Percentiles rank a stretch among this genome's conserved stretches.
Conservation (phyloP, 2,797 vertebrate species). For the Acrossocheilus fasciatus region DNA sequence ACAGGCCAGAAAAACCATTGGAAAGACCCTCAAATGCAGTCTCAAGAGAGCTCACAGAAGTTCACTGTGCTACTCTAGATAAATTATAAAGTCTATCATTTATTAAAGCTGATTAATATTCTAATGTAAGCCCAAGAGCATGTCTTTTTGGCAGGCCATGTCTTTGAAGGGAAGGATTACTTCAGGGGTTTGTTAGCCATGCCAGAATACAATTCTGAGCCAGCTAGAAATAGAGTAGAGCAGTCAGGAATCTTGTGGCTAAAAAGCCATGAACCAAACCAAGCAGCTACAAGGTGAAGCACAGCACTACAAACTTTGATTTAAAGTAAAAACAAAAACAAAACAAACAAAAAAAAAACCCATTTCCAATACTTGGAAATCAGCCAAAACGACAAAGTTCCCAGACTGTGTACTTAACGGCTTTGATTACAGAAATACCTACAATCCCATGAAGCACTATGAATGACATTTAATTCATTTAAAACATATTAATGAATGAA, state of each 20-base stretch:
- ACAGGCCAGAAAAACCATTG: not conserved
- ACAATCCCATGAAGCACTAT: not conserved
- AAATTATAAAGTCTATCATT: conserved; percentile 30
- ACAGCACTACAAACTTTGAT: not conserved
- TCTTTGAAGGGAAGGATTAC: conserved; percentile 29
- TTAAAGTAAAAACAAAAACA: not conserved
- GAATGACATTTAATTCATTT: not conserved
- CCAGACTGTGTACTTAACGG: not conserved
- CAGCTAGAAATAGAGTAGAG: conserved; percentile 60
- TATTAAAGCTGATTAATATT: conserved; percentile 47
- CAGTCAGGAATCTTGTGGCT: conserved; percentile 41
- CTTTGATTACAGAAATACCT: not conserved
- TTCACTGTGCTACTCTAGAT: conserved; percentile 36
- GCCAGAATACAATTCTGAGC: conserved; percentile 44
- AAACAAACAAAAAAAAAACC: too few species aligned
- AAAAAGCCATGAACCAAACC: conserved; percentile 5
- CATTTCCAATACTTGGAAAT: too few species aligned
- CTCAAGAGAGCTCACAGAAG: conserved; percentile 10
- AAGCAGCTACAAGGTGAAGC: not conserved
- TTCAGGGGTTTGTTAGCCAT: conserved; percentile 31
- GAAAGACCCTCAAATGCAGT: conserved; percentile 4
- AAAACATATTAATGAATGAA: not conserved
- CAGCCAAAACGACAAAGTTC: too few species aligned
- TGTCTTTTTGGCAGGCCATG: conserved; percentile 40
- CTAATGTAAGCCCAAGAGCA: conserved; percentile 32